Base-by-base conservation (phyloP, 2,113 vertebrate species). In the Cygnus atratus region DNA sequence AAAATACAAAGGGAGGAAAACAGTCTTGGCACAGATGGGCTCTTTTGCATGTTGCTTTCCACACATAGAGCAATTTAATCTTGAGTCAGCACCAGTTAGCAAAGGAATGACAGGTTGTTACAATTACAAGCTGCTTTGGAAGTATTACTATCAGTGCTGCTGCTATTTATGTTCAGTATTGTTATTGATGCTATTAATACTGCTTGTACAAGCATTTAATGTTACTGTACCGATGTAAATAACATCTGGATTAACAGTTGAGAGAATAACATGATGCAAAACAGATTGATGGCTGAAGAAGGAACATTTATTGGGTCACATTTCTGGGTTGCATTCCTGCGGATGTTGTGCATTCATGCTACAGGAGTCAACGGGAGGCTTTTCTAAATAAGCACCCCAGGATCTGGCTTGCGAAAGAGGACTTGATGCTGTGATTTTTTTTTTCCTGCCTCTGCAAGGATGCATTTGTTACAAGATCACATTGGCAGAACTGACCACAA, bases 31-130 rank as follows among this genome's bases (percentile, higher is more conserved):
- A 95, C 96, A 96, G 96, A 96, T 97, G 96, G 96, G 88, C 77
- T 85, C 71, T 94, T 96, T 85, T 96, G 88, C 96, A 46, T 92
- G 92, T 95, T 93, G 88, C 95, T 93, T 73, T 96, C 95, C 92
- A 83, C 93, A 93, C 95, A 88, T 48, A 95, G 71, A 94, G 91
- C 92, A 95, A 95, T 97, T 97, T 96, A 93, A 95, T 97, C 92
- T 97, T 94, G 95, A 97, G 96, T 97, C 96, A 96, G 95, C 93
- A 93, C 74, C 68, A 96, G 94, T 96, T 95, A 96, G 95, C 96
- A 93, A 88, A 87, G 90, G 93, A 95, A 84, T 96, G 95, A 97
- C 97, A 97, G 95, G 95, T 96, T 95, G 95, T 93, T 93, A 96
- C 93, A 97, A 97, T 92, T 92, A 95, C 96, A 97, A 96, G 94